These are phyloP conservation scores for Poecilia velifera DNA, from an alignment of 2,797 vertebrate species.

Conservation along the genomic window DNA sequence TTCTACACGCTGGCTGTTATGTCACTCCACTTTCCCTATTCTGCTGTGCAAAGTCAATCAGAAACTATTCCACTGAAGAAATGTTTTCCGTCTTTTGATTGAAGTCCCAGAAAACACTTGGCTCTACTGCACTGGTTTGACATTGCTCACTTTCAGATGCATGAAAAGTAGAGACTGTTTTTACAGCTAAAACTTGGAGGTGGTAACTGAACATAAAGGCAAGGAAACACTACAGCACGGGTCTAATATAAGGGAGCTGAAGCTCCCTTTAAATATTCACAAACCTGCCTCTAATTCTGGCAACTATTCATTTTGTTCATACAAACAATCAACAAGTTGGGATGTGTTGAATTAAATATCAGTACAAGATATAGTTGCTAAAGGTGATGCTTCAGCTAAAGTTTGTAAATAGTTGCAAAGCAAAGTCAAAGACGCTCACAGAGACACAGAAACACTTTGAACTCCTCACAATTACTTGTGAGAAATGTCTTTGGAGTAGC, in stretches of 20 bases:
- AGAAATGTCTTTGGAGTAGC: slow-evolving; percentile 37
- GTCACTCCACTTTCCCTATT: neutral
- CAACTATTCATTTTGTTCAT: neutral
- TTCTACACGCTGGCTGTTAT: neutral
- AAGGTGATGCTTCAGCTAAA: neutral
- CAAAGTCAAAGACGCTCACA: slow-evolving; percentile 17
- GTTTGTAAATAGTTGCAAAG: neutral
- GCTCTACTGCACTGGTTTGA: neutral
- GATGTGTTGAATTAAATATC: no score
- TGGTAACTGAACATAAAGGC: neutral
- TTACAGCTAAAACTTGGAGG: neutral
- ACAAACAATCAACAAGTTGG: neutral
- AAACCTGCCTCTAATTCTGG: neutral
- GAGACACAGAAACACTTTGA: neutral
- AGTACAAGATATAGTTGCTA: neutral
- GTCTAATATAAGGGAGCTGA: neutral
- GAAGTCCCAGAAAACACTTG: neutral
- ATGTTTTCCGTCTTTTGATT: neutral
- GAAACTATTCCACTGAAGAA: neutral
- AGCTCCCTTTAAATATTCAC: neutral
- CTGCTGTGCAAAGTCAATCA: neutral
- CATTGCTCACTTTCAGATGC: neutral
- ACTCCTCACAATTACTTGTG: neutral
- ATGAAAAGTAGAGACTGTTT: neutral
- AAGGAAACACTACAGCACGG: neutral